Conservation (phyloP, 2,888 invertebrate genomes). For the Diploptera punctata region DNA sequence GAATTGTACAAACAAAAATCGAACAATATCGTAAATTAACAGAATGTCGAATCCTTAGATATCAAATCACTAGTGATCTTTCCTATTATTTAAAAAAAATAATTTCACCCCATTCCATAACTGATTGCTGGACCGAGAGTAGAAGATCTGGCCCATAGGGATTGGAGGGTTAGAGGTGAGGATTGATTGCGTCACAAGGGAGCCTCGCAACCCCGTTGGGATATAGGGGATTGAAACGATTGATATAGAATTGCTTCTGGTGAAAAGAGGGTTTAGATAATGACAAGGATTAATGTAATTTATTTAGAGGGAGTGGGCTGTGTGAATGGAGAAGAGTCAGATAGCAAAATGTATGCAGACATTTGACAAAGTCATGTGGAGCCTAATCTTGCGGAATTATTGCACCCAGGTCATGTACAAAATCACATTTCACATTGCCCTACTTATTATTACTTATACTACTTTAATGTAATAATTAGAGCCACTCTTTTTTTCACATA, state of each 20-base stretch:
- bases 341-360: conserved; percentile 4
- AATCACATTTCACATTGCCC: no score
- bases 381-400: not conserved
- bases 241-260: conserved; percentile 24
- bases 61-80: not conserved
- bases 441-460: no score
- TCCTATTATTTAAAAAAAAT: not conserved
- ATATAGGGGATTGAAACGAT: conserved; percentile 13
- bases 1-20: no score
- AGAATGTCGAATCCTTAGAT: no score
- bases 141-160: conserved; percentile 10
- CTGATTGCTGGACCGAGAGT: not conserved
- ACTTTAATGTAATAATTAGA: no score
- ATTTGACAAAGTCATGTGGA: not conserved
- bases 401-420: not conserved
- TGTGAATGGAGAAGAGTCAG: conserved; percentile 10
- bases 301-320: conserved; percentile 8
- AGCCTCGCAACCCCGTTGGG: not conserved
- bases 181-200: conserved; percentile 16
- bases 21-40: no score
- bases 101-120: not conserved
- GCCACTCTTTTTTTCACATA: no score
- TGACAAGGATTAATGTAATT: conserved; percentile 23
- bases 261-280: conserved; percentile 7
- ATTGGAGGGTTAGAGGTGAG: conserved; percentile 10